Conservation (phyloP, 2,888 invertebrate genomes). For the Gymnocheta viridis region DNA sequence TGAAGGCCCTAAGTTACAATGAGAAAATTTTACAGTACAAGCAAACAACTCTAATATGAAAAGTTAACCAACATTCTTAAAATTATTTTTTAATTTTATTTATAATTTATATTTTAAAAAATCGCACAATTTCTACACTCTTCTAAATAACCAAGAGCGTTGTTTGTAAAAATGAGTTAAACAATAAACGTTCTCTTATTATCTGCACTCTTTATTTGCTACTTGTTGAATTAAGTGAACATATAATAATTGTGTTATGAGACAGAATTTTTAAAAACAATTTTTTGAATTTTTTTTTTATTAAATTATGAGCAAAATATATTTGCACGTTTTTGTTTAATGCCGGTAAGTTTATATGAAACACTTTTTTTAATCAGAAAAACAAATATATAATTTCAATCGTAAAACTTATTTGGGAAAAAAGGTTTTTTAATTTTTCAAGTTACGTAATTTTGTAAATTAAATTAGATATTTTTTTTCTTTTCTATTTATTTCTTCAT, state of each 20-base stretch:
- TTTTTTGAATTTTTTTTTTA: conserved; percentile 32
- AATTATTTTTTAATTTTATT: too few species aligned
- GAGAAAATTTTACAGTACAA: too few species aligned
- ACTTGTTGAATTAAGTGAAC: neutral
- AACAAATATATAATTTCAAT: neutral
- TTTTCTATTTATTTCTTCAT: neutral
- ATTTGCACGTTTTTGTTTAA: conserved; percentile 38
- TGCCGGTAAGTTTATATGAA: conserved; percentile 50
- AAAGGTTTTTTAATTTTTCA: neutral
- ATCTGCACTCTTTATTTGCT: conserved; percentile 5
- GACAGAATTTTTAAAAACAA: conserved; percentile 10
- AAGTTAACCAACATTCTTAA: too few species aligned
- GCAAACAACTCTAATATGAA: too few species aligned
- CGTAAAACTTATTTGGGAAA: neutral
- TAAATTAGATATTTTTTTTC: conserved; percentile 3
- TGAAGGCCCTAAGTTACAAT: too few species aligned
- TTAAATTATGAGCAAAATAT: conserved; percentile 54
- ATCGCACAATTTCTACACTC: neutral
- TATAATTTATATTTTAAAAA: too few species aligned
- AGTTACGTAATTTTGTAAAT: conserved; percentile 16
- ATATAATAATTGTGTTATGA: conserved; percentile 49
- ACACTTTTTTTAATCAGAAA: neutral
- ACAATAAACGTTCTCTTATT: neutral
- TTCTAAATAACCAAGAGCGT: neutral
- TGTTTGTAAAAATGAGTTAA: neutral